Evolutionary conservation across 2,113 vertebrate genomes (phyloP).

Genomic region (Paratilapia polleni): DNA sequence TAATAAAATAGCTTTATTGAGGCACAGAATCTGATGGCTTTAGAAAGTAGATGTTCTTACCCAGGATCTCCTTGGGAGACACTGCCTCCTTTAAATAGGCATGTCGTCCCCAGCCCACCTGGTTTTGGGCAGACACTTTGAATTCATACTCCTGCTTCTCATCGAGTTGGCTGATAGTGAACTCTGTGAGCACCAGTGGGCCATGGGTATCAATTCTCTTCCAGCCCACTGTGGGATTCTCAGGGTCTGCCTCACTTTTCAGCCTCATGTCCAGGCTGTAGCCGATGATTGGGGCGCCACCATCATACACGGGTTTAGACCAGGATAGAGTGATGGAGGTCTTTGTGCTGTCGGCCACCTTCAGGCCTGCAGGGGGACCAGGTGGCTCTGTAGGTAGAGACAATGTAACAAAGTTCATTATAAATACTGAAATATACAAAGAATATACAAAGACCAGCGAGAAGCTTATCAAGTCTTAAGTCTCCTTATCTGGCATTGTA

Average conservation of each 20-base stretch:
- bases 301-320: constrained; percentile 95
- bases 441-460: neutral
- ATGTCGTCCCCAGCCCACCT: constrained; percentile 94
- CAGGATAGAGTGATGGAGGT: constrained; percentile 91
- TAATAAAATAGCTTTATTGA: neutral
- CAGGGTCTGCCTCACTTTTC: constrained; percentile 85
- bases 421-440: neutral
- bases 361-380: constrained; percentile 91
- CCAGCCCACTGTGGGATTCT: constrained; percentile 92
- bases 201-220: constrained; percentile 91
- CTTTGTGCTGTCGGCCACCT: constrained; percentile 94
- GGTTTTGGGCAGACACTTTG: constrained; percentile 95
- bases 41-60: constrained; percentile 69
- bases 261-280: constrained; percentile 92
- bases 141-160: constrained; percentile 95
- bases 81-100: constrained; percentile 94
- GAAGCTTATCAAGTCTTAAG: neutral
- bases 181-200: constrained; percentile 92
- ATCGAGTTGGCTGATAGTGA: constrained; percentile 89
- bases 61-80: constrained; percentile 93
- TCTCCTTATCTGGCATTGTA: neutral
- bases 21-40: neutral
- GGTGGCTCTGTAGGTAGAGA: constrained; percentile 88
- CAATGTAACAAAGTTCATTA: neutral
- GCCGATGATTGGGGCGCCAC: constrained; percentile 93